Evolutionary conservation across 2,888 invertebrate species (phyloP).

Genomic region (Pecten maximus): DNA sequence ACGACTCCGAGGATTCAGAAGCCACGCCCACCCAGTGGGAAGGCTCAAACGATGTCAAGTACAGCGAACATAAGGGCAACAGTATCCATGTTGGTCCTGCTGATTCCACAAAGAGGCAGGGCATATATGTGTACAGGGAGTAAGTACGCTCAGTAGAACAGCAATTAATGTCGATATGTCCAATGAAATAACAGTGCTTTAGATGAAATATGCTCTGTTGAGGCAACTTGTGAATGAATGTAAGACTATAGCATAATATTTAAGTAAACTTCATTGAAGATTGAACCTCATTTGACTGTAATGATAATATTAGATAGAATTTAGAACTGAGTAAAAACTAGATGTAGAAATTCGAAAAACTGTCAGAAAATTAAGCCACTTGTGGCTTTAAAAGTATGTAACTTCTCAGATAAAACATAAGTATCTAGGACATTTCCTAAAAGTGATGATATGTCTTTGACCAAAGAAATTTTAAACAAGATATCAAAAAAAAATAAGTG

Average conservation of each 20-base stretch:
- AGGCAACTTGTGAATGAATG: not conserved
- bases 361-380: not conserved
- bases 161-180: not conserved
- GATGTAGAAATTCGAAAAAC: not conserved
- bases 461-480: not conserved
- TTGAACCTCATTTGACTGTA: too few relatives aligned
- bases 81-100: conserved; percentile 53
- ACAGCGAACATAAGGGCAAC: conserved; percentile 79
- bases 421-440: not conserved
- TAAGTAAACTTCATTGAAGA: too few relatives aligned
- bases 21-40: conserved; percentile 86
- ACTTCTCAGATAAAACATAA: not conserved
- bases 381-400: not conserved
- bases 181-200: too few relatives aligned
- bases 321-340: not conserved
- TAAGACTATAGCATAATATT: too few relatives aligned
- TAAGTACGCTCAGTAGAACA: conserved; percentile 62
- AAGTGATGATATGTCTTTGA: not conserved
- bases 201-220: not conserved
- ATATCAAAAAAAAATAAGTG: not conserved
- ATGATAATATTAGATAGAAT: too few relatives aligned
- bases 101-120: conserved; percentile 72
- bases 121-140: conserved; percentile 81
- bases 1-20: conserved; percentile 69
- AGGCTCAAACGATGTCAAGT: conserved; percentile 71